phyloP scores from a whole-genome alignment of 2,797 vertebrate genomes.

The Emys orbicularis region DNA sequence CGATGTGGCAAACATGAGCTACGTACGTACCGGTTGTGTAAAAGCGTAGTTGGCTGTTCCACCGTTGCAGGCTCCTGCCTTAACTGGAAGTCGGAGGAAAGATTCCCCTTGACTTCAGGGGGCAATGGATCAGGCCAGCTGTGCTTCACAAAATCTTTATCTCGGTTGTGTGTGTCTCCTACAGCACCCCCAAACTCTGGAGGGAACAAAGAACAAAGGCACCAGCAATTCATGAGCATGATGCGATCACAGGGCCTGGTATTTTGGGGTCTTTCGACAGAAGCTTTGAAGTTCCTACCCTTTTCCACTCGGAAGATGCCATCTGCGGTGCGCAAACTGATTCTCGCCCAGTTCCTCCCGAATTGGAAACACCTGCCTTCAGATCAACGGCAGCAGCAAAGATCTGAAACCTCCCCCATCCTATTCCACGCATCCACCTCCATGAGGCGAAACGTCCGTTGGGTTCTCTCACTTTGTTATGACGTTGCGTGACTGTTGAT shows the following conservation, averaged over 20 bases:
- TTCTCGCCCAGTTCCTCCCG: background rate
- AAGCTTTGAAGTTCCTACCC: background rate
- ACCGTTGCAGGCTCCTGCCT: background rate
- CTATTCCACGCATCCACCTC: background rate
- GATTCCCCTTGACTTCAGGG: background rate
- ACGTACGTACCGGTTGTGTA: background rate
- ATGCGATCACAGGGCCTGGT: background rate
- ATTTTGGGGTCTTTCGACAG: background rate
- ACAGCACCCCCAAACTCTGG: background rate
- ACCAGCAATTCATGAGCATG: fast-evolving
- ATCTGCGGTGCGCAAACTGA: background rate
- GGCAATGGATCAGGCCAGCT: fast-evolving
- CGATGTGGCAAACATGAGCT: background rate
- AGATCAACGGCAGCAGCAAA: background rate
- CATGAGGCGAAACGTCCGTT: background rate
- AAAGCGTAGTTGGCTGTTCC: background rate
- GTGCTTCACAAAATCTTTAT: fast-evolving
- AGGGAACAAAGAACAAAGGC: fast-evolving
- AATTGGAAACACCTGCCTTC: fast-evolving
- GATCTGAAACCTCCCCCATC: background rate
- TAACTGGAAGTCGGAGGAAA: background rate
- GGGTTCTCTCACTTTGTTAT: too few relatives aligned
- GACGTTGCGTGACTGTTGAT: background rate
- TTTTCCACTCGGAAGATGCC: background rate
- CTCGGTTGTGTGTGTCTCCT: background rate